phyloP scores from a whole-genome alignment of 2,797 vertebrate genomes.

The Pipistrellus kuhlii region DNA sequence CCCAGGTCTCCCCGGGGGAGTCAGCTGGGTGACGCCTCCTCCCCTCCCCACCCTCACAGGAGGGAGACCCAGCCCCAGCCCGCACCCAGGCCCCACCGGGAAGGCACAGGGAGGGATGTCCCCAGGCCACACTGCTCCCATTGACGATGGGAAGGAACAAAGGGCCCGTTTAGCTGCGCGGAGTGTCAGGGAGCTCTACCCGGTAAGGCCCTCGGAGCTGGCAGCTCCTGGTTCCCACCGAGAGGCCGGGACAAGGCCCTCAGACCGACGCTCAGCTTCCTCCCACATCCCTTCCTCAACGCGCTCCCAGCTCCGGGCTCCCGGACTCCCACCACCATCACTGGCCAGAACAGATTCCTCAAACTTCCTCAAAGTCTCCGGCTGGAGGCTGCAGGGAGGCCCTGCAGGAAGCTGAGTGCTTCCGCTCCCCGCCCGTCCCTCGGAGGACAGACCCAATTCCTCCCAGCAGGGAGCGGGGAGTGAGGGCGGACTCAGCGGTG shows the following conservation, averaged over 20 bases:
- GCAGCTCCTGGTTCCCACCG: background rate
- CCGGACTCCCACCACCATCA: background rate
- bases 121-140: background rate
- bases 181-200: too few species aligned
- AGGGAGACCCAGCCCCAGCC: too few species aligned
- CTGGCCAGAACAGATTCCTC: background rate
- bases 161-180: too few species aligned
- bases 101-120: background rate
- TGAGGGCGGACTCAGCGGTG: background rate
- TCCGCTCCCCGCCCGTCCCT: background rate
- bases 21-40: background rate
- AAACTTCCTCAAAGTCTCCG: background rate
- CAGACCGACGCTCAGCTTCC: background rate
- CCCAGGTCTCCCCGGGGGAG: background rate
- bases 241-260: background rate
- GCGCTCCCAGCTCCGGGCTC: background rate
- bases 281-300: background rate
- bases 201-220: too few species aligned
- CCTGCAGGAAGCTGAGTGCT: background rate
- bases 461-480: background rate
- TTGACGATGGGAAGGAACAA: background rate
- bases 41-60: background rate
- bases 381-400: background rate
- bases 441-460: background rate
- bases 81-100: background rate